These are phyloP conservation scores for Orchestes rusci DNA, from an alignment of 2,888 invertebrate genomes.

Conservation along the genomic window DNA sequence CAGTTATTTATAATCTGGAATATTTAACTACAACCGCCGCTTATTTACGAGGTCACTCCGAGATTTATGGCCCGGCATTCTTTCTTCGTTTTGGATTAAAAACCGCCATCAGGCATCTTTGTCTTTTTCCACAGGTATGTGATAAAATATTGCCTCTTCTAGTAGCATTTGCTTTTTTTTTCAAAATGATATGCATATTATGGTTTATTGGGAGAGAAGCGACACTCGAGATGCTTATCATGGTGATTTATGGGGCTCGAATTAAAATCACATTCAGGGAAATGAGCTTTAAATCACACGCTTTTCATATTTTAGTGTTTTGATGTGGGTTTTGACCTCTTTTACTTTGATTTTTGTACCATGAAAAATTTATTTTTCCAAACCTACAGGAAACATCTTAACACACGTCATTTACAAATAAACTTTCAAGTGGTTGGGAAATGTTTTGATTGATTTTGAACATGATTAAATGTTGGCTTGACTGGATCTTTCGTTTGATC, in stretches of 20 bases:
- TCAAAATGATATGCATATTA: constrained; percentile 36
- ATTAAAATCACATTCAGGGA: constrained; percentile 24
- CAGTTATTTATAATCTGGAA: constrained; percentile 48
- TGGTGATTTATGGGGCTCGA: constrained; percentile 23
- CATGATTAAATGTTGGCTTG: constrained; percentile 14
- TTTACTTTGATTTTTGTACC: too few species aligned
- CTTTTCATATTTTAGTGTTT: too few species aligned
- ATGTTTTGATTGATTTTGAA: constrained; percentile 17
- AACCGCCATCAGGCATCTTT: constrained; percentile 27
- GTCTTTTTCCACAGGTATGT: constrained; percentile 43
- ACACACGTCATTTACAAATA: constrained; percentile 9
- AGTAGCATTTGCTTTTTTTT: constrained; percentile 36
- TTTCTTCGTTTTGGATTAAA: constrained; percentile 46
- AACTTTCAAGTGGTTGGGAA: constrained; percentile 13
- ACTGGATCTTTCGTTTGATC: too few species aligned
- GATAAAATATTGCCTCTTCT: constrained; percentile 38
- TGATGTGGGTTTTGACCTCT: too few species aligned
- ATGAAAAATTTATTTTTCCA: too few species aligned
- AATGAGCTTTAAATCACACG: constrained; percentile 20
- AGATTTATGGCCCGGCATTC: constrained; percentile 46
- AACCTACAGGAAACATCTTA: too few species aligned
- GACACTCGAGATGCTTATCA: constrained; percentile 36
- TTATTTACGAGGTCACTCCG: constrained; percentile 47
- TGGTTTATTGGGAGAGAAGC: constrained; percentile 35
- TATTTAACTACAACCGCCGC: constrained; percentile 47